A percentile compares a stretch with the other conserved stretches of the same genome.
These are phyloP conservation scores for Sparus aurata DNA, from an alignment of 2,797 vertebrate genomes.

Conservation along the genomic window DNA sequence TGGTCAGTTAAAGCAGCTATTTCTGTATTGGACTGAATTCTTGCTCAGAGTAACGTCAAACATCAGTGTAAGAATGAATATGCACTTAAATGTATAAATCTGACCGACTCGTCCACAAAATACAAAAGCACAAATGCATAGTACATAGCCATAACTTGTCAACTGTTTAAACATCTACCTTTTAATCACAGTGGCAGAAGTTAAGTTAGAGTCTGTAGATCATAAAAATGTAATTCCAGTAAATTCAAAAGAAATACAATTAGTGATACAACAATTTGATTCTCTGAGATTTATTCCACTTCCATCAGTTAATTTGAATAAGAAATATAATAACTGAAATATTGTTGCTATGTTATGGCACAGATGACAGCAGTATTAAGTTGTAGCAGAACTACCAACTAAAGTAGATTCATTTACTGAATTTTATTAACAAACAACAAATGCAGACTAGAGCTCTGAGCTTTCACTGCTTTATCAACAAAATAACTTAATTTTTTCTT, in stretches of 20 bases:
- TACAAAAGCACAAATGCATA: neutral
- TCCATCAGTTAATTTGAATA: neutral
- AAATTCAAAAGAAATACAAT: neutral
- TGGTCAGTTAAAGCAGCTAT: conserved; percentile 32
- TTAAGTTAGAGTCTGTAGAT: neutral
- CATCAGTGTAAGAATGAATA: neutral
- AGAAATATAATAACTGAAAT: conserved; percentile 2
- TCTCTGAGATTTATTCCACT: neutral
- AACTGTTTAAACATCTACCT: neutral
- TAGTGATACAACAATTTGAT: neutral
- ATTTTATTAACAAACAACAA: neutral
- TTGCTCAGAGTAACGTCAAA: neutral
- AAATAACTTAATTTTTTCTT: conserved; percentile 28
- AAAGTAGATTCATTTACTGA: neutral
- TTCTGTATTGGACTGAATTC: conserved; percentile 13
- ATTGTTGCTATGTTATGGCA: neutral
- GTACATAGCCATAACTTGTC: neutral
- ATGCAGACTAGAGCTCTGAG: neutral
- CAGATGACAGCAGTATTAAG: neutral
- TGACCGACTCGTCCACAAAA: neutral
- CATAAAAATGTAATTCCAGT: neutral
- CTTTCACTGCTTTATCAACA: conserved; percentile 21
- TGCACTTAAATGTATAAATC: neutral
- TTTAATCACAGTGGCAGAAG: neutral
- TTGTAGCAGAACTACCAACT: neutral